A percentile compares a stretch with the other conserved stretches of the same genome.
These are phyloP conservation scores for Philopedon plagiatum DNA, from an alignment of 2,888 invertebrate species.

Conservation along the genomic window DNA sequence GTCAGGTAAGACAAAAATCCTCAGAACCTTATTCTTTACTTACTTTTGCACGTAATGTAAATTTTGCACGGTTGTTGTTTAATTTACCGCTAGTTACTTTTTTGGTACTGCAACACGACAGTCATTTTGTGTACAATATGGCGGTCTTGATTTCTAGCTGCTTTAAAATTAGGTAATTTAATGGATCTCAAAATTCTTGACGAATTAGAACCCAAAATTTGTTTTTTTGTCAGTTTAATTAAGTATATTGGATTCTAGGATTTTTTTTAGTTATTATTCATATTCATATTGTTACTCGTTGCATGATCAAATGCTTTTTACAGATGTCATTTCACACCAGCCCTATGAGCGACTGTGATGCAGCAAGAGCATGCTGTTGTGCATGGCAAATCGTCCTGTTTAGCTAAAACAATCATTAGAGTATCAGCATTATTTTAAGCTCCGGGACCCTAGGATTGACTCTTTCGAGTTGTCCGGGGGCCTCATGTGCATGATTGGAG, in stretches of 20 bases:
- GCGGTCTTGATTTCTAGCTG: not conserved
- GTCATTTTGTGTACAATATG: not conserved
- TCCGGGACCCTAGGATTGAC: conserved; percentile 30
- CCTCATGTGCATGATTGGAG: not conserved
- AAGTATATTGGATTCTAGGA: not conserved
- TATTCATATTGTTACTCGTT: conserved; percentile 34
- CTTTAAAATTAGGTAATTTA: no score
- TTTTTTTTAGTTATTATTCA: conserved; percentile 41
- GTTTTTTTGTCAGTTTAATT: no score
- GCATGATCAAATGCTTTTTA: conserved; percentile 72
- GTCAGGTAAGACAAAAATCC: not conserved
- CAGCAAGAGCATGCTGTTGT: conserved; percentile 51
- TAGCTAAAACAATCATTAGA: conserved; percentile 20
- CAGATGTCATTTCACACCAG: conserved; percentile 93
- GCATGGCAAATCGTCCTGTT: conserved; percentile 42
- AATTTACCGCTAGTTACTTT: conserved; percentile 12
- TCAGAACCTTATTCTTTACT: not conserved
- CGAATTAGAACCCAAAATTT: no score
- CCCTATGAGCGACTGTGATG: conserved; percentile 93
- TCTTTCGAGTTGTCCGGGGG: not conserved
- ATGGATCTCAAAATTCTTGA: no score
- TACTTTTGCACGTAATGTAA: conserved; percentile 25
- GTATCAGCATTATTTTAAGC: conserved; percentile 2
- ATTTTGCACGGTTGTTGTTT: conserved; percentile 27
- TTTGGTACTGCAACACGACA: not conserved